Evolutionary conservation across 2,888 invertebrate species (phyloP).

Genomic region (Cynaeus angustus): DNA sequence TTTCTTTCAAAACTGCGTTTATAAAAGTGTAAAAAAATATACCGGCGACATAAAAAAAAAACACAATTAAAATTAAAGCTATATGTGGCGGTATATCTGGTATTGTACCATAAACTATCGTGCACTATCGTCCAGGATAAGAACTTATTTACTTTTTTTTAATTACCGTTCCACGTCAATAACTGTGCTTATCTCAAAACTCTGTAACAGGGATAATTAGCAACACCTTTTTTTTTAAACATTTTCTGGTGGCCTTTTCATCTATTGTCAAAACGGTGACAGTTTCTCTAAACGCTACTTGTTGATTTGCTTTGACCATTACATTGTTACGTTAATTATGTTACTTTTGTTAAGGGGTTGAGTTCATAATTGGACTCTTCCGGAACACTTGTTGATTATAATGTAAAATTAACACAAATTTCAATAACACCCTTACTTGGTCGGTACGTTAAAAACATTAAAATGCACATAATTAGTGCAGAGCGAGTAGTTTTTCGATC

Average conservation of each 20-base stretch:
- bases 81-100: no score
- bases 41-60: no score
- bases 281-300: slow-evolving; percentile 6
- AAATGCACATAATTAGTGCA: slow-evolving; percentile 18
- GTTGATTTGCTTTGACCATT: slow-evolving; percentile 31
- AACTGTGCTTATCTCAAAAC: no score
- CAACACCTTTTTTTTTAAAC: background rate
- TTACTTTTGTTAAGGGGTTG: slow-evolving; percentile 42
- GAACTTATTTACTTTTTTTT: no score
- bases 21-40: no score
- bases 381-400: slow-evolving; percentile 48
- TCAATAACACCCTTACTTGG: slow-evolving; percentile 17
- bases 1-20: no score
- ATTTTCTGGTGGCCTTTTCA: background rate
- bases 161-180: no score
- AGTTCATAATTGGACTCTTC: slow-evolving; percentile 43
- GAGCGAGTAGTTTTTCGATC: background rate
- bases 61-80: no score
- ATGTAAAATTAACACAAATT: slow-evolving; percentile 34
- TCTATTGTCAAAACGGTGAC: slow-evolving; percentile 8
- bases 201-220: background rate
- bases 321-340: slow-evolving; percentile 38
- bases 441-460: slow-evolving; percentile 8
- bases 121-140: no score
- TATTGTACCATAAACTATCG: no score